Evolutionary conservation across 2,113 vertebrate species (phyloP).

Genomic region (Elephas maximus): DNA sequence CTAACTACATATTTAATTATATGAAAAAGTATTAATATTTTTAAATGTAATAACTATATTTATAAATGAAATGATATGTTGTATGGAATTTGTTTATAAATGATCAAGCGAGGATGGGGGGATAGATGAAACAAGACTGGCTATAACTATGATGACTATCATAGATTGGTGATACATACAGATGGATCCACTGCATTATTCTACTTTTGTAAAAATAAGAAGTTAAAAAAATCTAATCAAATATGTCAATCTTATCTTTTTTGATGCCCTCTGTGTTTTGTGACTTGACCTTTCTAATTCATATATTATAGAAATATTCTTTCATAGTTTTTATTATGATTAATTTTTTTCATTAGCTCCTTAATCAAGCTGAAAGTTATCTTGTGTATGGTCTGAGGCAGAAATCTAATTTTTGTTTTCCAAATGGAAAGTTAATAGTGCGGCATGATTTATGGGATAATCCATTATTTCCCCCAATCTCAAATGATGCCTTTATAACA

Average conservation of each 20-base stretch:
- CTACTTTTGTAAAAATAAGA: not conserved
- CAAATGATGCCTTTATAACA: not conserved
- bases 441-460: not conserved
- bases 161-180: not conserved
- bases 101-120: not conserved
- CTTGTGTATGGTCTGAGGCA: not conserved
- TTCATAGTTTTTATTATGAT: not conserved
- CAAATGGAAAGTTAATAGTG: not conserved
- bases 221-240: not conserved
- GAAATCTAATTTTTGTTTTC: conserved; percentile 18
- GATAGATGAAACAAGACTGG: not conserved
- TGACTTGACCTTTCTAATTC: not conserved
- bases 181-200: not conserved
- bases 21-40: conserved; percentile 4
- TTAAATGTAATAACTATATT: not conserved
- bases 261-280: not conserved
- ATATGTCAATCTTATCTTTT: not conserved
- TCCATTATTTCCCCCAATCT: not conserved
- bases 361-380: not conserved
- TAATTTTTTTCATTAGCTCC: not conserved
- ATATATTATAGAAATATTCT: not conserved
- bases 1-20: not conserved
- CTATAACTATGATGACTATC: not conserved
- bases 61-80: not conserved
- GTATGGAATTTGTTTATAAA: not conserved